A percentile compares a stretch with the other conserved stretches of the same genome.
Conservation (phyloP, 2,113 vertebrate genomes). For the Meriones unguiculatus region DNA sequence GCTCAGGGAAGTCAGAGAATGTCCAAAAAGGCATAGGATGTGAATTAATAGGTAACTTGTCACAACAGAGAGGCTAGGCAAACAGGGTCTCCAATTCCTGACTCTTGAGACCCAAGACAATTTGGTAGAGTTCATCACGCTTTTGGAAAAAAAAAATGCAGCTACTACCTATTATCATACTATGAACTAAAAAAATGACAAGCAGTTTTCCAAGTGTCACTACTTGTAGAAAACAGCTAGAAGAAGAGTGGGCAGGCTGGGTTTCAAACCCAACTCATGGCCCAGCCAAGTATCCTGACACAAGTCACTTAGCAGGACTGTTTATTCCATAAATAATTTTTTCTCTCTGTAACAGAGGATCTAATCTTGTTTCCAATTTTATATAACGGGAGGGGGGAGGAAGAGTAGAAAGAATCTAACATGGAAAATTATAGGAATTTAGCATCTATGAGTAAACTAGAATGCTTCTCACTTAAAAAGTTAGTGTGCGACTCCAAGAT, state of each 20-base stretch:
- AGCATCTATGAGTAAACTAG: neutral
- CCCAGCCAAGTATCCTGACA: neutral
- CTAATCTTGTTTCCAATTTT: neutral
- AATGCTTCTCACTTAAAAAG: neutral
- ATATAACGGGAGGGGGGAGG: neutral
- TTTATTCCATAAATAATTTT: neutral
- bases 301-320: neutral
- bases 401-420: neutral
- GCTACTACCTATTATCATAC: neutral
- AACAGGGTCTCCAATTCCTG: constrained; percentile 19
- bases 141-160: neutral
- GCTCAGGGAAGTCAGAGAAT: neutral
- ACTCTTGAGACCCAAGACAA: constrained; percentile 13
- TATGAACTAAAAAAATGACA: constrained; percentile 32
- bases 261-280: neutral
- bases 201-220: neutral
- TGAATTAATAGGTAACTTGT: neutral
- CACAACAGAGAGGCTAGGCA: neutral
- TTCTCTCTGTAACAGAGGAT: neutral
- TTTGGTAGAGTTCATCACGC: neutral
- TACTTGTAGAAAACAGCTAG: constrained; percentile 16
- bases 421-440: neutral
- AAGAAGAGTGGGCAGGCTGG: neutral
- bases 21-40: neutral
- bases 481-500: neutral